Base-by-base conservation (phyloP, 2,113 vertebrate species). In the Dascyllus trimaculatus region DNA sequence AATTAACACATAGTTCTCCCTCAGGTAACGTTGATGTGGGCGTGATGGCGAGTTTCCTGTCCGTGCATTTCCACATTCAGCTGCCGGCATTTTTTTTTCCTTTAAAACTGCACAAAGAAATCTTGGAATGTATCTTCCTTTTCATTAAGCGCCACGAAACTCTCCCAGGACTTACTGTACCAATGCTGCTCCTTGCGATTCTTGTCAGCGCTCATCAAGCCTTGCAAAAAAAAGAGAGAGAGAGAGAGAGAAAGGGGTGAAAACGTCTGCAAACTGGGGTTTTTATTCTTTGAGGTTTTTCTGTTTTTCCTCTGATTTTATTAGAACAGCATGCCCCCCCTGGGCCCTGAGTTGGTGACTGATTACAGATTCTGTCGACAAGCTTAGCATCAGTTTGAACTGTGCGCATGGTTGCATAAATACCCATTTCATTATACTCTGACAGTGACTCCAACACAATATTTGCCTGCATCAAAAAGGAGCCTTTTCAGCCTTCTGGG, bases 291-390 rank as follows among this genome's bases (percentile, higher is more conserved):
- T 82, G 51, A 81, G 72, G 63, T 76, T 85, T 85, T 88, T 80
- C 54, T 64, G 68, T 67, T 90, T 88, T 78, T 66, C 71, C 17
- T 89, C 71, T 63, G 68, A 87, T 90, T 90, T 92, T 68, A 77
- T 82, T 89, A 89, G 75, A 82, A 70, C 69, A 71, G 72, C 73
- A 56, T 54, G 65, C 78, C 67, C 87, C n/a, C 82, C 63, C 8
- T 21, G 59, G 78, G 86, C 63, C 45, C 84, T 46, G 68, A 74
- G 84, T 58, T 85, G 82, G 82, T 91, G 89, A 92, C 91, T 92
- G 92, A 93, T 92, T 92, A 92, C 76, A 84, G 81, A 92, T 90
- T 89, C 84, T 89, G 87, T 88, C 71, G 82, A 89, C 85, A 75
- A 88, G 82, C 82, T 89, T 85, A 85, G 88, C 81, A 88, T 85